Evolutionary conservation across 2,888 invertebrate species (phyloP), one percentile per base, ranked within the genome.

Genomic region (Trissolcus brochymenae): DNA sequence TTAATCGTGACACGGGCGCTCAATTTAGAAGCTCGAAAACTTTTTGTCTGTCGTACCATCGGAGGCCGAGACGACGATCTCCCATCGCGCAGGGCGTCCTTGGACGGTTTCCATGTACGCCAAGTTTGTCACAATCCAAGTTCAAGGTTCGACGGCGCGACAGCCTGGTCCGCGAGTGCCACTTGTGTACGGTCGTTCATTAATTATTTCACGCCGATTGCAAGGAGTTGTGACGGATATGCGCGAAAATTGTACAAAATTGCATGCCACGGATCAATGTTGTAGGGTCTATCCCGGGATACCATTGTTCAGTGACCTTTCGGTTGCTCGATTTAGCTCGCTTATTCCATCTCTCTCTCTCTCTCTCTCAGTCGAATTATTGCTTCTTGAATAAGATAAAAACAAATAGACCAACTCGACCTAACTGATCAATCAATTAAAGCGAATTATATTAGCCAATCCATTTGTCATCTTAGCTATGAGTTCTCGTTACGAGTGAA

Each of bases 71-170:
- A 66, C 70, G 78, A 78, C 70, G 74, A 67, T 78, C 71, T 71
- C 75, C 74, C 78, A 64, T 75, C 54, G 25, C 67, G 62, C 67
- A 71, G 16, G 41, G 64, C 75, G 75, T 75, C 78, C 78, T 75
- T 78, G 78, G 75, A 75, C 75, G 56, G 71, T 75, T 71, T 74
- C 78, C 75, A 78, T 78, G 75, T 78, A 71, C 78, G 70, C 75
- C 78, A 78, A 78, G 78, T 78, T 78, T 72, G 75, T 78, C 78
- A 75, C 60, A 75, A 75, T 64, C 56, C 74, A 78, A 78, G 75
- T 78, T 78, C 78, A 78, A 78, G 78, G 75, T 71, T 78, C 56
- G 64, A 43, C 55, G 71, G 46, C 73, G 71, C 71, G 71, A 71
- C 75, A 64, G 71, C 66, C 74, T 62, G 75, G 74, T 67, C 71